Conservation (phyloP, 2,113 vertebrate species). For the Ondatra zibethicus region DNA sequence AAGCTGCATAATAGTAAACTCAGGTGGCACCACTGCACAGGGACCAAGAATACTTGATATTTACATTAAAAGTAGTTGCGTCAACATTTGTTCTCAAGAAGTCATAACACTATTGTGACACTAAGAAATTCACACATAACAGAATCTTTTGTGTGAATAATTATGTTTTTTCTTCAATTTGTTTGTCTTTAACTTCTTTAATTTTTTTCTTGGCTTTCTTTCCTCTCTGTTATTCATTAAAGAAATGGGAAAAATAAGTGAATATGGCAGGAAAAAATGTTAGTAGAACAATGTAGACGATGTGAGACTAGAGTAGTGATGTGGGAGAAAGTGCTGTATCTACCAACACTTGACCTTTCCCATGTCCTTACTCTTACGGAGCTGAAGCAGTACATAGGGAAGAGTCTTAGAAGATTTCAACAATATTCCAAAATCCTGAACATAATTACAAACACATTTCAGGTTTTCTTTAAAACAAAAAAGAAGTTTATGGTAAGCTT, state of each 20-base stretch:
- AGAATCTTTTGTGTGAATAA: neutral
- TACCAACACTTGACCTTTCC: neutral
- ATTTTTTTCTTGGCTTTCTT: neutral
- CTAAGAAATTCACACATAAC: neutral
- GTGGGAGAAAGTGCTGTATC: neutral
- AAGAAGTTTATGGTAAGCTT: neutral
- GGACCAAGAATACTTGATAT: neutral
- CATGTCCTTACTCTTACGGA: neutral
- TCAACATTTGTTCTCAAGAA: neutral
- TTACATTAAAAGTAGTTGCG: neutral
- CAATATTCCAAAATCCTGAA: neutral
- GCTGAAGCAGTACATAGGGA: neutral
- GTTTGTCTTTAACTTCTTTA: neutral
- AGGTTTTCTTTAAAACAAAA: neutral
- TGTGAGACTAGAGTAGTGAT: neutral
- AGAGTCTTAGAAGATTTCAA: neutral
- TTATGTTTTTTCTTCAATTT: neutral
- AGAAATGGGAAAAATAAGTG: neutral
- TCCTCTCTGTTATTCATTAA: neutral
- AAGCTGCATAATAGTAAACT: neutral
- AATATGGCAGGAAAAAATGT: neutral
- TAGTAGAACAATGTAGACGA: neutral
- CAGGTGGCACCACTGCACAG: neutral
- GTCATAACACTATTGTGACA: slow-evolving; percentile 26
- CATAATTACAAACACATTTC: neutral